Base-by-base conservation (phyloP, 2,797 vertebrate species). In the Spheniscus humboldti region DNA sequence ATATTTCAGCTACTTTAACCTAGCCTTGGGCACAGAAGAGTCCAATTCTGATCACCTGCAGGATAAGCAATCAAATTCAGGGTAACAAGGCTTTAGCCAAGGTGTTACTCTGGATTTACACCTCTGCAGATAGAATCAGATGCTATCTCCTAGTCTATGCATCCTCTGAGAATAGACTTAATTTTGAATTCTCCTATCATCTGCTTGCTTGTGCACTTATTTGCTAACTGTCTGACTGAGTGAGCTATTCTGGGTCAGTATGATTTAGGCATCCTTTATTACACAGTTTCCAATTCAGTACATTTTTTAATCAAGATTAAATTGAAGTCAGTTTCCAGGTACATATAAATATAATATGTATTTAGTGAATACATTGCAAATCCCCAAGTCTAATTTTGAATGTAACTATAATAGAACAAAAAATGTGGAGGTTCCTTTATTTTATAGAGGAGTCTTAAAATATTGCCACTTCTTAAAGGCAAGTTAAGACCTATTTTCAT, bases 261-360 rank as follows among this genome's bases (percentile, higher is more conserved):
- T 97, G 92, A 97, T 97, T 94, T 97, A 96, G 95, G 84, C 85
- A 57, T 92, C 76, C 82, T 97, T 97, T 97, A 97, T 93, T 96
- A 88, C 71, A 95, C 86, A 93, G 60, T 96, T 97, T 98, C 93
- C 88, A 97, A 97, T 93, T 96, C 96, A 95, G 85, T 95, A 87
- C 92, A 94, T 98, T 97, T 97, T 95, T 94, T 95, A 97, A 97
- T 97, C 93, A 96, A 96, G 82, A 86, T 64, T 94, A 97, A 97
- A 97, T 96, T 97, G 91, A 95, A 97, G 91, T 78, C 91, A 73
- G 80, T 72, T 95, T 96, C 85, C 92, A 96, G 92, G 72, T 95
- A 91, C 53, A 84, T 93, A 91, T 81, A 96, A 93, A 94, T 91
- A 92, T 91, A 94, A 66, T 94, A 95, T 80, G 92, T 94, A 92